These are phyloP conservation scores for Ctenicera cuprea DNA, from an alignment of 2,888 invertebrate genomes.

Conservation along the genomic window DNA sequence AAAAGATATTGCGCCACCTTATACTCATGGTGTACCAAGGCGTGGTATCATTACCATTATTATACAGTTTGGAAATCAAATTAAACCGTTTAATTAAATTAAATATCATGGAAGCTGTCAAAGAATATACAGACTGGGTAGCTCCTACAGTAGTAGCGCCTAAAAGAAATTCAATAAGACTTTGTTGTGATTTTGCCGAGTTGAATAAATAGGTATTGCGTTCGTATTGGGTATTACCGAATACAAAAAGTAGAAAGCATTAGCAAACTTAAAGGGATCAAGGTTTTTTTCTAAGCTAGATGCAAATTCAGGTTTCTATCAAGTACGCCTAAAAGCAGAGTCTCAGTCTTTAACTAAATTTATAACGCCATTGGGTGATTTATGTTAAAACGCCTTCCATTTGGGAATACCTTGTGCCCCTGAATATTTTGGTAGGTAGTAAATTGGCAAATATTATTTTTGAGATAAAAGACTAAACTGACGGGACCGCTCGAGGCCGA, in stretches of 20 bases:
- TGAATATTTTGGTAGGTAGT: too few relatives aligned
- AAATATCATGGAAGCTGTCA: constrained; percentile 52
- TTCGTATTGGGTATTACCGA: constrained; percentile 56
- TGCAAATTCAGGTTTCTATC: constrained; percentile 40
- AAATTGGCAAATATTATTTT: too few relatives aligned
- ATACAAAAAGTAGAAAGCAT: constrained; percentile 60
- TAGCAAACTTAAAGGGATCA: constrained; percentile 56
- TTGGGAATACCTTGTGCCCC: too few relatives aligned
- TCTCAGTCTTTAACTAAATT: too few relatives aligned
- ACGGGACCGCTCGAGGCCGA: too few relatives aligned
- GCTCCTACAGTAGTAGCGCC: constrained; percentile 54
- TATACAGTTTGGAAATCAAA: constrained; percentile 52
- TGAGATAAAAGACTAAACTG: too few relatives aligned
- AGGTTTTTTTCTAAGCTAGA: constrained; percentile 59
- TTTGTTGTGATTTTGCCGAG: constrained; percentile 54
- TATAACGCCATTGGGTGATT: too few relatives aligned
- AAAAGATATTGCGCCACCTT: too few relatives aligned
- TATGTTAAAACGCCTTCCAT: too few relatives aligned
- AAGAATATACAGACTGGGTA: constrained; percentile 47
- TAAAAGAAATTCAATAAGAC: constrained; percentile 45
- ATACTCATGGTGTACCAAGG: too few relatives aligned
- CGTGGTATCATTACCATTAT: constrained; percentile 54
- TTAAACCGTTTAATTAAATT: constrained; percentile 48
- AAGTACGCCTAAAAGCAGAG: not conserved
- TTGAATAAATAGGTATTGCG: constrained; percentile 54